Evolutionary conservation across 2,888 invertebrate genomes (phyloP).

Genomic region (Lasioglossum lativentre): DNA sequence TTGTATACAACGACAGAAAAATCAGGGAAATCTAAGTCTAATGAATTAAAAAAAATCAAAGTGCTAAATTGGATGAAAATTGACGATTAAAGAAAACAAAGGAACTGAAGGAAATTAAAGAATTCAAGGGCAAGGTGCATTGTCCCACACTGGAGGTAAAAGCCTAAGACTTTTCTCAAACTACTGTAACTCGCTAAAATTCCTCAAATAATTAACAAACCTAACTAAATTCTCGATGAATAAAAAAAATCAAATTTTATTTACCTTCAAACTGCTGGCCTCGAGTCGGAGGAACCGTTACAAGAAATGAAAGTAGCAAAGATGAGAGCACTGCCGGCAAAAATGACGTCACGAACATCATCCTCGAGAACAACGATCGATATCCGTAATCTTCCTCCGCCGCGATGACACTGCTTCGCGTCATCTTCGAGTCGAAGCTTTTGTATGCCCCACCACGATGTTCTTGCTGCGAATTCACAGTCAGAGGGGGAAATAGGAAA

Average conservation of each 20-base stretch:
- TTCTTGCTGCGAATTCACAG: neutral
- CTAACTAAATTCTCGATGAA: neutral
- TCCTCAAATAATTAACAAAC: neutral
- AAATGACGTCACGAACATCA: neutral
- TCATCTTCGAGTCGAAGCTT: neutral
- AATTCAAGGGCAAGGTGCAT: too few species aligned
- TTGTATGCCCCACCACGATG: constrained; percentile 41
- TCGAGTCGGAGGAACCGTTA: neutral
- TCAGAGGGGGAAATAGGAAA: neutral
- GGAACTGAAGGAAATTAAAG: neutral
- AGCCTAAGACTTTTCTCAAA: neutral
- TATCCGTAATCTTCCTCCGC: neutral
- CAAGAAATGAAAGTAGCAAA: neutral
- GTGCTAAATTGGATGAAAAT: too few species aligned
- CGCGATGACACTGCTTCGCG: constrained; percentile 8
- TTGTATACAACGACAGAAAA: too few species aligned
- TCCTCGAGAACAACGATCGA: neutral
- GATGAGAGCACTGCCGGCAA: neutral
- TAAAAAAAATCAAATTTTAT: neutral
- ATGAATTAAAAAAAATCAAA: neutral
- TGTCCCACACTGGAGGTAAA: too few species aligned
- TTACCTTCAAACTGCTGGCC: neutral
- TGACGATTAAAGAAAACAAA: neutral
- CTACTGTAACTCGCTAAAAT: neutral
- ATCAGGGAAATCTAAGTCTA: too few species aligned